Conservation (phyloP, 2,888 invertebrate genomes). For the Caenorhabditis wallacei region DNA sequence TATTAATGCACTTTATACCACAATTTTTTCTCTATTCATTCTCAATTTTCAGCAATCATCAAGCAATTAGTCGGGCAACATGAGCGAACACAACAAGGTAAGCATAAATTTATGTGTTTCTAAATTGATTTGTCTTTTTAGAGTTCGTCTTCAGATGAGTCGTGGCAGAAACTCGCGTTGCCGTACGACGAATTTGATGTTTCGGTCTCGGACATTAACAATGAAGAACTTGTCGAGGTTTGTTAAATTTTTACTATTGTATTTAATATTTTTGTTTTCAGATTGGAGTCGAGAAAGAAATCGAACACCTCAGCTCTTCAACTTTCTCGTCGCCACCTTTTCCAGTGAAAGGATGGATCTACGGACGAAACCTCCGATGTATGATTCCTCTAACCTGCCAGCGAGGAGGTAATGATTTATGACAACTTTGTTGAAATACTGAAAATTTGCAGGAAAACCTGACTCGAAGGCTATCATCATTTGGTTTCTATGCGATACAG, state of each 20-base stretch:
- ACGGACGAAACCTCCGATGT: constrained; percentile 41
- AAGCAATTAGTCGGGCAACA: constrained; percentile 53
- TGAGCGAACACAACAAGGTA: constrained; percentile 67
- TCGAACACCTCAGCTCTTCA: not conserved
- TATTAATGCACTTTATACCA: constrained; percentile 39
- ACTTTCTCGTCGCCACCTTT: constrained; percentile 66
- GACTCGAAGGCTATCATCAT: not conserved
- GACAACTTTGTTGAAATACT: not conserved
- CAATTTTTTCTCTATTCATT: constrained; percentile 64
- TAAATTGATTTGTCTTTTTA: constrained; percentile 67
- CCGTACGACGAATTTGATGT: constrained; percentile 69
- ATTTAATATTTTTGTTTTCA: constrained; percentile 4
- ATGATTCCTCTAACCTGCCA: constrained; percentile 65
- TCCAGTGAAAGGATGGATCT: constrained; percentile 35
- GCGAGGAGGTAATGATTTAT: not conserved
- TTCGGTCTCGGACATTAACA: constrained; percentile 64
- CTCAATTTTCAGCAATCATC: constrained; percentile 51
- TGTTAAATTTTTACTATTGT: constrained; percentile 58
- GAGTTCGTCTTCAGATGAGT: constrained; percentile 68
- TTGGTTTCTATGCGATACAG: constrained; percentile 47
- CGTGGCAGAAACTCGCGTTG: constrained; percentile 54
- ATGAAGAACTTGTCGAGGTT: constrained; percentile 58
- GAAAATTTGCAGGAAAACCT: not conserved
- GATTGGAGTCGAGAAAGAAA: not conserved
- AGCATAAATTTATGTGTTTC: constrained; percentile 61